phyloP scores from a whole-genome alignment of 2,888 invertebrate genomes.

The Patella ulyssiponensis region DNA sequence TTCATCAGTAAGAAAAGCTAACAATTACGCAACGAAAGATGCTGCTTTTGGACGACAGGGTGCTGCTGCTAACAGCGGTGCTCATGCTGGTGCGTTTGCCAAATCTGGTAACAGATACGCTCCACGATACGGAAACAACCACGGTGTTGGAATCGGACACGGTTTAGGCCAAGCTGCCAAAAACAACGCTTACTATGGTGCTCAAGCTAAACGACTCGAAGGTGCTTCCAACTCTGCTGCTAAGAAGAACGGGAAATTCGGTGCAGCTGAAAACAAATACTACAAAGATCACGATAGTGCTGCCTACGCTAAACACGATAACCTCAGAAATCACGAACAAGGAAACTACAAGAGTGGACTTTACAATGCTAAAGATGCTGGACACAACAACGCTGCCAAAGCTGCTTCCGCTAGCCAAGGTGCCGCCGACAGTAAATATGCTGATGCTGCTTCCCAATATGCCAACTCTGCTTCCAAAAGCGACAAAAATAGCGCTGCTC shows the following conservation, averaged over 20 bases:
- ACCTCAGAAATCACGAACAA: conserved; percentile 8
- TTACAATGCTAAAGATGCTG: not conserved
- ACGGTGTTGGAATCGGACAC: not conserved
- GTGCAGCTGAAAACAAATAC: not conserved
- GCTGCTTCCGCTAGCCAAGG: not conserved
- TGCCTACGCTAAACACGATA: conserved; percentile 1
- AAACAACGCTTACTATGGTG: not conserved
- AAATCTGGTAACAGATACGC: not conserved
- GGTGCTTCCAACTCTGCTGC: not conserved
- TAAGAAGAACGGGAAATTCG: conserved; percentile 1
- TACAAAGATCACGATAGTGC: conserved; percentile 11
- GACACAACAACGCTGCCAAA: conserved; percentile 7
- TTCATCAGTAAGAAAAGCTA: conserved; percentile 30
- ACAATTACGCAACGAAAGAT: conserved; percentile 37
- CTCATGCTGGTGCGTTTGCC: conserved; percentile 20
- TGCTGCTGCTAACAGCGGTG: conserved; percentile 27
- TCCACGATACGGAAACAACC: not conserved
- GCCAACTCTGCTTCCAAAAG: not conserved
- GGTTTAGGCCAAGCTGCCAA: not conserved
- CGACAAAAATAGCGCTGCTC: not conserved
- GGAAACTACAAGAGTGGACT: conserved; percentile 1
- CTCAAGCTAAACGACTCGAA: not conserved
- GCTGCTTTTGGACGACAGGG: conserved; percentile 32
- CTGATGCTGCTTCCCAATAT: not conserved
- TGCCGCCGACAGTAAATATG: not conserved